phyloP scores from a whole-genome alignment of 1,140 invertebrate species.

The Pogonognathellus flavescens region DNA sequence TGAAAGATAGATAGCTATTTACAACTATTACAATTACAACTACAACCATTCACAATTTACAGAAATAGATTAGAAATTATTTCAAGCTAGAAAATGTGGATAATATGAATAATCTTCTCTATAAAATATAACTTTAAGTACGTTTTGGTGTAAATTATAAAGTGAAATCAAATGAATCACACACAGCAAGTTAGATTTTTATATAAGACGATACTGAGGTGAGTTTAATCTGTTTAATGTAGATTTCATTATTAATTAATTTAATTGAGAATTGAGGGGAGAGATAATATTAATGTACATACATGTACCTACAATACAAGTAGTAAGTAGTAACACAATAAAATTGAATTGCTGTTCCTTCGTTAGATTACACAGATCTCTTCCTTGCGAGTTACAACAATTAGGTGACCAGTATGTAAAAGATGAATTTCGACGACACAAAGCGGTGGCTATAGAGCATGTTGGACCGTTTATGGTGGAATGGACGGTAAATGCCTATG shows the following conservation, averaged over 20 bases:
- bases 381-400: conserved; percentile 81
- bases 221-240: background rate
- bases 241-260: too few species aligned
- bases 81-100: background rate
- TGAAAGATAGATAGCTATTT: too few species aligned
- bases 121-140: too few species aligned
- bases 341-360: too few species aligned
- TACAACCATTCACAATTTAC: too few species aligned
- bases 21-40: too few species aligned
- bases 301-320: too few species aligned
- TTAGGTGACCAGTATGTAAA: conserved; percentile 87
- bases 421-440: conserved; percentile 90
- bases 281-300: too few species aligned
- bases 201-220: conserved; percentile 24
- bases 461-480: conserved; percentile 85
- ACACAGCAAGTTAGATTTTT: conserved; percentile 30
- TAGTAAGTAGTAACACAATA: too few species aligned
- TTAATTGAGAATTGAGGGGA: too few species aligned
- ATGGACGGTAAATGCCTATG: conserved; percentile 82
- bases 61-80: too few species aligned
- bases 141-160: too few species aligned
- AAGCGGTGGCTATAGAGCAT: conserved; percentile 80
- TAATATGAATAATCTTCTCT: background rate
- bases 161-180: conserved; percentile 18
- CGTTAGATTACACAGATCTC: conserved; percentile 84